Evolutionary conservation across 2,113 vertebrate species (phyloP).

Genomic region (Indicator indicator): DNA sequence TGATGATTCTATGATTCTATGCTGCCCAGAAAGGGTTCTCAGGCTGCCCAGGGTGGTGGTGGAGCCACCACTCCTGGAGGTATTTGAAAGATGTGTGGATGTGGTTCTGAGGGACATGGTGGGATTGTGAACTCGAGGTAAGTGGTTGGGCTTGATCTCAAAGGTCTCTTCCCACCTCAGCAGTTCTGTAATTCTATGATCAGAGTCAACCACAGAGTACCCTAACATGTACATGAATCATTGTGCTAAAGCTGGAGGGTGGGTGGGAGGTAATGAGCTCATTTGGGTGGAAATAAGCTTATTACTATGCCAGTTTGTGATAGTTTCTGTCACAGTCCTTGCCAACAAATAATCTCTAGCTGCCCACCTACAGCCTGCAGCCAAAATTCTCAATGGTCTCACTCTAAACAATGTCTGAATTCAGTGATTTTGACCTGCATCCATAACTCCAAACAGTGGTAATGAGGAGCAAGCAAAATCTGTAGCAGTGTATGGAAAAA

Average conservation of each 20-base stretch:
- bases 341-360: not conserved
- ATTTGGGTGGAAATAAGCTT: conserved; percentile 6
- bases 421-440: not conserved
- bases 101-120: too few species aligned
- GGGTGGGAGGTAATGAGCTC: not conserved
- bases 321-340: not conserved
- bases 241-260: not conserved
- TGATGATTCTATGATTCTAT: too few species aligned
- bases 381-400: not conserved
- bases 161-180: too few species aligned
- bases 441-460: not conserved
- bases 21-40: too few species aligned
- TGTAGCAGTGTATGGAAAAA: not conserved
- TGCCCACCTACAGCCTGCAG: not conserved
- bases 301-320: not conserved
- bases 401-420: not conserved
- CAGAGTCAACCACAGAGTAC: not conserved
- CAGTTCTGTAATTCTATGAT: not conserved
- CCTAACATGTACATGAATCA: not conserved
- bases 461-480: not conserved
- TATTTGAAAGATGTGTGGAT: too few species aligned
- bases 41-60: too few species aligned
- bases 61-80: too few species aligned
- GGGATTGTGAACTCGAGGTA: too few species aligned
- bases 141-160: too few species aligned